A percentile compares a stretch with the other conserved stretches of the same genome.
phyloP scores from a whole-genome alignment of 1,140 invertebrate genomes.

The Ladona fulva region DNA sequence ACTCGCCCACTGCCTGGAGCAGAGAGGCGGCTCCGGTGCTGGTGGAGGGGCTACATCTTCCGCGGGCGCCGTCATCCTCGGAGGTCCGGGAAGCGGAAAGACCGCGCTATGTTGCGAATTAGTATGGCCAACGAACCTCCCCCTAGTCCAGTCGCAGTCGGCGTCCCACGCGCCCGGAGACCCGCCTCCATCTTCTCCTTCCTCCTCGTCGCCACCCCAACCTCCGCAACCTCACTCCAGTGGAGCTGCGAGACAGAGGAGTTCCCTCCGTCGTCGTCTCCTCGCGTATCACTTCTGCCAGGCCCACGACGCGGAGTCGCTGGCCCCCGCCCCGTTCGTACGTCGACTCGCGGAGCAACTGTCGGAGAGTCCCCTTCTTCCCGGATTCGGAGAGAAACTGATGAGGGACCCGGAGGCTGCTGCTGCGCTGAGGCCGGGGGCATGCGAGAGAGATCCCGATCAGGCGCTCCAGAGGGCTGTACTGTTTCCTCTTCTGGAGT shows the following conservation, averaged over 20 bases:
- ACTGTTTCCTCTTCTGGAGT: conserved; percentile 74
- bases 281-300: conserved; percentile 78
- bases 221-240: background rate
- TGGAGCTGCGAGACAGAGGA: conserved; percentile 47
- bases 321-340: conserved; percentile 76
- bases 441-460: conserved; percentile 73
- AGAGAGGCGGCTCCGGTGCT: conserved; percentile 56
- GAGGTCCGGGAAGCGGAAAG: conserved; percentile 79
- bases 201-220: background rate
- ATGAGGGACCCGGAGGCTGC: conserved; percentile 60
- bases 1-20: conserved; percentile 81
- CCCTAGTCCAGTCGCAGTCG: background rate
- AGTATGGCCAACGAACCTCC: conserved; percentile 37
- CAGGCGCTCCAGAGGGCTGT: conserved; percentile 83
- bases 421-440: conserved; percentile 56
- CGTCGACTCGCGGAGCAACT: conserved; percentile 73
- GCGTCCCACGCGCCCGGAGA: background rate
- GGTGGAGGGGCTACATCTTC: conserved; percentile 30
- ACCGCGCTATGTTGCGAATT: conserved; percentile 45
- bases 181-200: background rate
- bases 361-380: conserved; percentile 39
- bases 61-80: conserved; percentile 74
- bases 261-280: conserved; percentile 61
- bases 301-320: conserved; percentile 46
- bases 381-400: conserved; percentile 70